Conservation (phyloP, 2,113 vertebrate species). For the Phylloscopus trochiloides region DNA sequence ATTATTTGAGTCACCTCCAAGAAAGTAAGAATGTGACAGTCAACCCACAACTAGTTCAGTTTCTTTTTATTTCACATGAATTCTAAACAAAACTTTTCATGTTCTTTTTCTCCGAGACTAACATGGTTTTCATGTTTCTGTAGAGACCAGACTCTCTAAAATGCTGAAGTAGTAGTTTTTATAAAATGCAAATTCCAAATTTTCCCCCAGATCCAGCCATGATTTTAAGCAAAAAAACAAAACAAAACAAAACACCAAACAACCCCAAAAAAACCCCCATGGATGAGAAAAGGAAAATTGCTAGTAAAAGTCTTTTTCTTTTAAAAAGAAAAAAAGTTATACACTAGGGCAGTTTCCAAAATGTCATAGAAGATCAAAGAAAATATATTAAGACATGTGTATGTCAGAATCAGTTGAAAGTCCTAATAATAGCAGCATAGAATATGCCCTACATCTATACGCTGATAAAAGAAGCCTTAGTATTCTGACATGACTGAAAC, state of each 20-base stretch:
- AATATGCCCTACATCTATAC: background rate
- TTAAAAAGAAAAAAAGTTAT: background rate
- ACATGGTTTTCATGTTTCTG: background rate
- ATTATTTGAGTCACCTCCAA: background rate
- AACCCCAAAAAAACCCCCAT: no score
- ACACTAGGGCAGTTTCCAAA: background rate
- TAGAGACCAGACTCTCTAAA: background rate
- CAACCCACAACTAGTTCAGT: fast-evolving
- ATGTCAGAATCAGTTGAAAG: background rate
- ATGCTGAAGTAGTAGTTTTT: background rate
- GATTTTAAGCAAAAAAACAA: background rate
- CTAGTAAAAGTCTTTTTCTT: background rate
- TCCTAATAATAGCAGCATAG: background rate
- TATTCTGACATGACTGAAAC: background rate
- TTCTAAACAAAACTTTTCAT: background rate
- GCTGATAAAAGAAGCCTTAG: background rate
- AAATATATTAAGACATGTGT: background rate
- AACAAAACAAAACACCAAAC: no score
- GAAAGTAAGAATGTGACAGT: background rate
- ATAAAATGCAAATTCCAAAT: background rate
- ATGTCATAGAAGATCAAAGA: background rate
- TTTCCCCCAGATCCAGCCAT: background rate
- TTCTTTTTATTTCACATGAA: background rate
- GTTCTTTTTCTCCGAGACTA: background rate
- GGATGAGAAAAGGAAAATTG: background rate